Evolutionary conservation across 2,797 vertebrate genomes (phyloP).

Genomic region (Crenuchus spilurus): DNA sequence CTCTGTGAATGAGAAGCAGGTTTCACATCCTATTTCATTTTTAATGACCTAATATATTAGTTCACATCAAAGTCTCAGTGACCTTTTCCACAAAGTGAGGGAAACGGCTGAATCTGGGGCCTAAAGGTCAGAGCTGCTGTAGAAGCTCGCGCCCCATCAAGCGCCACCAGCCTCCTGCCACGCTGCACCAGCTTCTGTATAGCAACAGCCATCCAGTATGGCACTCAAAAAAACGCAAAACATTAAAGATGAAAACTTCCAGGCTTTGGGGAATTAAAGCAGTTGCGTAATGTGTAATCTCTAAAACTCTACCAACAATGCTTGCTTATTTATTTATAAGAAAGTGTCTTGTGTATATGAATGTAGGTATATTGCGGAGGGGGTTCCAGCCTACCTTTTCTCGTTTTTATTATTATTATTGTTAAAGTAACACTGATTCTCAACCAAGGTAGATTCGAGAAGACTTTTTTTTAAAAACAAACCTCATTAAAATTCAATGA

Average conservation of each 20-base stretch:
- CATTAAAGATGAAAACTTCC: conserved; percentile 1
- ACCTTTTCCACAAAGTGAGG: conserved; percentile 61
- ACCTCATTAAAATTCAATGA: conserved; percentile 55
- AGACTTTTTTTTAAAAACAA: conserved; percentile 40
- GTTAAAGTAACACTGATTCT: not conserved
- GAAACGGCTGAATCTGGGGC: conserved; percentile 50
- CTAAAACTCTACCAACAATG: not conserved
- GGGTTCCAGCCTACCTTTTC: not conserved
- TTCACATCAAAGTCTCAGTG: conserved; percentile 56
- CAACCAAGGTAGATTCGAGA: conserved; percentile 46
- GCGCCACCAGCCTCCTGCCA: conserved; percentile 39
- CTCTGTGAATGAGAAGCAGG: conserved; percentile 25
- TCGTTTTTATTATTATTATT: no score
- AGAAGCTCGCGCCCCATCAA: conserved; percentile 48
- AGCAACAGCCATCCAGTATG: not conserved
- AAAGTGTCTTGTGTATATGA: not conserved
- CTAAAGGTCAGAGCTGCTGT: conserved; percentile 59
- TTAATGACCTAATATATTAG: conserved; percentile 55
- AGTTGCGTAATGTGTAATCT: conserved; percentile 11
- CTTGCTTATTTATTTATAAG: conserved; percentile 27
- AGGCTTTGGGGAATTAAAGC: conserved; percentile 7
- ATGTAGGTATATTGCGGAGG: not conserved
- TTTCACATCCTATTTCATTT: conserved; percentile 51
- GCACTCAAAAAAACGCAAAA: not conserved
- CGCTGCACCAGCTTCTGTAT: not conserved